These are phyloP conservation scores for Suillia variegata DNA, from an alignment of 2,888 invertebrate species.

Conservation along the genomic window DNA sequence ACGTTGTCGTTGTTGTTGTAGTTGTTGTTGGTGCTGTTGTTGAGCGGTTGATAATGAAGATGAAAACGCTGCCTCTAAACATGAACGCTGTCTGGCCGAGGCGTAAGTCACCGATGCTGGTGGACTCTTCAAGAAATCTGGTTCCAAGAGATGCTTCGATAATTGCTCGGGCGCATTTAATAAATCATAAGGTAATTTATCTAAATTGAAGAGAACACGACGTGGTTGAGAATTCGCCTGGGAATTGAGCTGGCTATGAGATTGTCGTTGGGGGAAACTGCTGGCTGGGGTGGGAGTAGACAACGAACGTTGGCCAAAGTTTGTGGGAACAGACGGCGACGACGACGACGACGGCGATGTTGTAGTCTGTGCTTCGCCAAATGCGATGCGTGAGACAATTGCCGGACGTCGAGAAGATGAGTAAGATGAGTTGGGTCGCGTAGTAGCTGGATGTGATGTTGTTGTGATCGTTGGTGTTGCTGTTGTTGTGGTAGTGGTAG, in stretches of 20 bases:
- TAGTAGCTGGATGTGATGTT: conserved; percentile 15
- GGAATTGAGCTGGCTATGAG: conserved; percentile 30
- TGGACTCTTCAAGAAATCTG: conserved; percentile 43
- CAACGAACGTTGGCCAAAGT: conserved; percentile 27
- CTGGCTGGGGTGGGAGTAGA: conserved; percentile 25
- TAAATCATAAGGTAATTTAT: conserved; percentile 60
- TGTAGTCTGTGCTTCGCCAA: conserved; percentile 47
- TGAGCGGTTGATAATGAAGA: conserved; percentile 28
- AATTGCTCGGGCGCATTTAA: conserved; percentile 55
- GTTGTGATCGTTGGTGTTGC: conserved; percentile 26
- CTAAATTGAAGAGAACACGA: conserved; percentile 59
- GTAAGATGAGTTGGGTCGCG: conserved; percentile 32
- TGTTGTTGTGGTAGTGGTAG: conserved; percentile 33
- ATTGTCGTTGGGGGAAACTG: conserved; percentile 37
- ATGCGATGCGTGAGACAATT: conserved; percentile 55
- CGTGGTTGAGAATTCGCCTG: conserved; percentile 37
- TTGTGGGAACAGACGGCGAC: conserved; percentile 25
- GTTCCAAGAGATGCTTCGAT: conserved; percentile 40
- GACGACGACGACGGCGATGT: no score
- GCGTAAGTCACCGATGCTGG: conserved; percentile 31
- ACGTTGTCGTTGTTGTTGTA: conserved; percentile 42
- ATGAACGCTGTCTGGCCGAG: conserved; percentile 35
- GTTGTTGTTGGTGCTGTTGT: no score
- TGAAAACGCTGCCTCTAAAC: conserved; percentile 33
- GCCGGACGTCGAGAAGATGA: conserved; percentile 49